phyloP scores from a whole-genome alignment of 2,797 vertebrate genomes.

The Craterocephalus amniculus region DNA sequence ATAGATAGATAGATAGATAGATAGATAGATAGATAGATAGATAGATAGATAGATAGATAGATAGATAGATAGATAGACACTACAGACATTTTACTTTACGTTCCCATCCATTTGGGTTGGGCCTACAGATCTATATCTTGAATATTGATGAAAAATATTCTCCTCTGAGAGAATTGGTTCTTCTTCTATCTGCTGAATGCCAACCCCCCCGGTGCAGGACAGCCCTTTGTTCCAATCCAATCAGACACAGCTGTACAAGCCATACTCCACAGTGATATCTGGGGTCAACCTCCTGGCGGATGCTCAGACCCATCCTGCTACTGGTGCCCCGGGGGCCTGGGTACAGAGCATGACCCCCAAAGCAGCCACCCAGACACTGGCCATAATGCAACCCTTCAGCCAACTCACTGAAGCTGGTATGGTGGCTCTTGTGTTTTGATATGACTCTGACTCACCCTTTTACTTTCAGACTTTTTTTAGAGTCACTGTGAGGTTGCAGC shows the following conservation, averaged over 20 bases:
- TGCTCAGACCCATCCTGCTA: conserved; percentile 79
- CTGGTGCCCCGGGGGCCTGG: conserved; percentile 78
- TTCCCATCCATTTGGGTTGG: neutral
- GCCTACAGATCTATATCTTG: neutral
- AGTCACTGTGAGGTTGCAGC: neutral
- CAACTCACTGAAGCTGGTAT: conserved; percentile 18
- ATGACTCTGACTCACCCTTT: conserved; percentile 39
- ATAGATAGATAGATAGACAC: neutral
- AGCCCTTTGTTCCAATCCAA: conserved; percentile 76
- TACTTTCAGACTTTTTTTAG: conserved; percentile 17
- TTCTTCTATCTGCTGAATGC: conserved; percentile 60
- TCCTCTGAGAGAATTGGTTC: conserved; percentile 36
- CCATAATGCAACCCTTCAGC: conserved; percentile 74
- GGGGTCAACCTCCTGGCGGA: conserved; percentile 80
- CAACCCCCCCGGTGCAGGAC: conserved; percentile 61
- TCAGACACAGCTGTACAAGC: conserved; percentile 84
- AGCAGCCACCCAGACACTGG: conserved; percentile 76
- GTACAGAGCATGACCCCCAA: conserved; percentile 73
- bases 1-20: conserved; percentile 36
- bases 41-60: conserved; percentile 1
- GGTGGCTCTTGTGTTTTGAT: conserved; percentile 26
- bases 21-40: conserved; percentile 32
- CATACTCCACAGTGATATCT: conserved; percentile 69
- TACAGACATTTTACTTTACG: neutral
- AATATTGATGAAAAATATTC: conserved; percentile 28